A percentile compares a stretch with the other conserved stretches of the same genome.
These are phyloP conservation scores for Sciurus carolinensis DNA, from an alignment of 2,797 vertebrate species.

Conservation along the genomic window DNA sequence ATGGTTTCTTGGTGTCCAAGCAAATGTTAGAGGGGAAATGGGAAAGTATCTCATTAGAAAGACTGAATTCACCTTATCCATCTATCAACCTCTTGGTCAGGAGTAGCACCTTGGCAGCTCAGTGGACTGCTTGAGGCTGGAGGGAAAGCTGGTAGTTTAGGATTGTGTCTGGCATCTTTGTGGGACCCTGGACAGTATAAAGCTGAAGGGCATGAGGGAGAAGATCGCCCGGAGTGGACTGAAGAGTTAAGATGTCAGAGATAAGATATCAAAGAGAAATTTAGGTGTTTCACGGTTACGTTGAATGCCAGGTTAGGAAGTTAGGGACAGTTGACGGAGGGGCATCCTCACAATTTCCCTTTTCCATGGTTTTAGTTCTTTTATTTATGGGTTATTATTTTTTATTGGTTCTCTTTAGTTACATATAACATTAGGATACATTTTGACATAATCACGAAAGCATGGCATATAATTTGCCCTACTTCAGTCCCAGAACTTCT, in stretches of 20 bases:
- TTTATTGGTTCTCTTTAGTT: too few relatives aligned
- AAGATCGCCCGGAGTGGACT: not conserved
- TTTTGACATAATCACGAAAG: too few relatives aligned
- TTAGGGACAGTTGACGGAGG: not conserved
- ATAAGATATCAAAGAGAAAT: not conserved
- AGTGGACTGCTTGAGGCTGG: not conserved
- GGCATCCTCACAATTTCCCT: not conserved
- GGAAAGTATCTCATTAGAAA: conserved; percentile 38
- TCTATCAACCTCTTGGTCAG: conserved; percentile 44
- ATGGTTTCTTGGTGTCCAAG: conserved; percentile 48
- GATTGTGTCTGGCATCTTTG: not conserved
- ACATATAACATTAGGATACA: too few relatives aligned
- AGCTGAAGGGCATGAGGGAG: not conserved
- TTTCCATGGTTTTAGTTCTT: not conserved
- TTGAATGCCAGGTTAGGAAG: not conserved
- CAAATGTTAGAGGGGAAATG: not conserved
- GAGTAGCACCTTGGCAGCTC: conserved; percentile 27
- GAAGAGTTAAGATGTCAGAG: not conserved
- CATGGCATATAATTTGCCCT: too few relatives aligned
- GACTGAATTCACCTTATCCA: conserved; percentile 42
- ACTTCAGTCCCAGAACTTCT: too few relatives aligned
- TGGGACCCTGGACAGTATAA: not conserved
- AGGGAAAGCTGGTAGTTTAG: not conserved
- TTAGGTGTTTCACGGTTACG: not conserved
- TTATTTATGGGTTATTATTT: not conserved